Base-by-base conservation (phyloP, 2,888 invertebrate genomes). In the Macrophya alboannulata region DNA sequence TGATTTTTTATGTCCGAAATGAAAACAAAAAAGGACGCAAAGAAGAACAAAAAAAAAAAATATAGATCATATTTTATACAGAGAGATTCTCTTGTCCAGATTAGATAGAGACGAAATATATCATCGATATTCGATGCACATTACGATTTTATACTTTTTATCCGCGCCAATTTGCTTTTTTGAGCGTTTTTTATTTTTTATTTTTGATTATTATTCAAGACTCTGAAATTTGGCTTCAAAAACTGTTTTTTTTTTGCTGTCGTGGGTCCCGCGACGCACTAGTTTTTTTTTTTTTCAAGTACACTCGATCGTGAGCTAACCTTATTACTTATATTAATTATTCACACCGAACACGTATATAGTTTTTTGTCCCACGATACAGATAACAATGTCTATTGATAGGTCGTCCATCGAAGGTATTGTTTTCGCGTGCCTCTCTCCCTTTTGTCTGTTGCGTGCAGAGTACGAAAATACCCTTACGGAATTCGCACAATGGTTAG, bases 1-100 rank as follows among this genome's bases (percentile, higher is more conserved):
- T 84, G 84, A 76, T 77, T 74, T 84, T 77, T 10, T 40, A 8
- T 84, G 76, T 76, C 15, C 40, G 45, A n/a, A 43, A 74, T 17
- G 31, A 31, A 31, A 45, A 74, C 21, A 1, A 10, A 74, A 71
- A 40, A n/a, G 37, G n/a, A n/a, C n/a, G 1, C 1, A 0, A 10
- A 10, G 40, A 68, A 68, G 17, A 25, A 2, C 45, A 3, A 51
- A 51, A 51, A 21, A 74, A n/a, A 17, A 21, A 74, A 43, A 72
- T n/a, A 21, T n/a, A n/a, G 45, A 21, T 74, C 43, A 45, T 45
- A 74, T 74, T 45, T 45, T 45, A 3, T 6, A 74, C 40, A 9
- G 15, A 74, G n/a, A 74, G 45, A 74, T 74, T 74, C 40, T 10
- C 25, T 74, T 45, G 74, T 45, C 74, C 21, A 10, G 74, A 74